Percentiles rank a stretch among this genome's conserved stretches.
phyloP scores from a whole-genome alignment of 2,113 vertebrate species.

The Phaethon lepturus region DNA sequence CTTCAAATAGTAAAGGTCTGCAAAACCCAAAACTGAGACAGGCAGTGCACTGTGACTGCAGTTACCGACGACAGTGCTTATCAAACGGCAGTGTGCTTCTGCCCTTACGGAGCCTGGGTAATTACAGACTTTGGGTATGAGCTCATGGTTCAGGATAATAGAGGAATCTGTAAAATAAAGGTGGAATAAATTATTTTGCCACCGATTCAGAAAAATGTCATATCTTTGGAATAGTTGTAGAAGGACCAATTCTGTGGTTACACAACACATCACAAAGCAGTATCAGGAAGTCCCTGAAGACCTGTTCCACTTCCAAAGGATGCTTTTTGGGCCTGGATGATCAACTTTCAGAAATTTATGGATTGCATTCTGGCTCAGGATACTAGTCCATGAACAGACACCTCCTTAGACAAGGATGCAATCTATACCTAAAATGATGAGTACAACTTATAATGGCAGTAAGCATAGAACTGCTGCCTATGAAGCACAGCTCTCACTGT shows the following conservation, averaged over 20 bases:
- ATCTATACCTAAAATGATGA: neutral
- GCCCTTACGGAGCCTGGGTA: neutral
- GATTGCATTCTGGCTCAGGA: neutral
- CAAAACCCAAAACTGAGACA: neutral
- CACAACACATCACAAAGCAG: neutral
- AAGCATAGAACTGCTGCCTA: neutral
- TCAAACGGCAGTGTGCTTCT: neutral
- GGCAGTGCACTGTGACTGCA: neutral
- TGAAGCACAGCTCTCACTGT: constrained; percentile 1
- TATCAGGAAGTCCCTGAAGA: neutral
- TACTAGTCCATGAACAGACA: neutral
- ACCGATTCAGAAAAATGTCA: neutral
- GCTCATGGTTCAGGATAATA: neutral
- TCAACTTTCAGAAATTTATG: neutral
- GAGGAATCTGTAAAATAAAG: neutral
- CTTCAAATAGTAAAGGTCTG: neutral
- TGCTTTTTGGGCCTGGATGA: neutral
- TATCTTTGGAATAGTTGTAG: neutral
- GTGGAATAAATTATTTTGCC: neutral
- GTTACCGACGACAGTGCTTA: neutral
- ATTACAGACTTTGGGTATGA: neutral
- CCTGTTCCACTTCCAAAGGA: neutral
- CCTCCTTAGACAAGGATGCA: neutral
- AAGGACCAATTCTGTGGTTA: neutral
- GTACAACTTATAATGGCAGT: neutral